Conservation (phyloP, 2,797 vertebrate genomes). For the Parotocinclus haroldoi region DNA sequence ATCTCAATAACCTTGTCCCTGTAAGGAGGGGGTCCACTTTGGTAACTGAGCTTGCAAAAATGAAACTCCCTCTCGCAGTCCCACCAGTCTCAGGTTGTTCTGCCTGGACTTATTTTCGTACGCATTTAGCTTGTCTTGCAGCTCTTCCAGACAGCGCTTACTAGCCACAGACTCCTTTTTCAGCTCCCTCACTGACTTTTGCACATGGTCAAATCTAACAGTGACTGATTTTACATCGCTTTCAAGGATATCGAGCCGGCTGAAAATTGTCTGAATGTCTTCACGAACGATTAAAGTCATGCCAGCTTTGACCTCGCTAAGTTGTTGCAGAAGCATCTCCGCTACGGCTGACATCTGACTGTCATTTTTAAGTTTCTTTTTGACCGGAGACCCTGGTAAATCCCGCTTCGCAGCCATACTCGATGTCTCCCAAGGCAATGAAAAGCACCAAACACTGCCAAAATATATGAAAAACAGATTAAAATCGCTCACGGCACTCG, state of each 20-base stretch:
- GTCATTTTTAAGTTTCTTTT: constrained; percentile 9
- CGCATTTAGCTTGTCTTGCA: not conserved
- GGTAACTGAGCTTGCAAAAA: not conserved
- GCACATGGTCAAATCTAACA: constrained; percentile 8
- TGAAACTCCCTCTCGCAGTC: not conserved
- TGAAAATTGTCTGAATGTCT: not conserved
- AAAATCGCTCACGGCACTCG: no score
- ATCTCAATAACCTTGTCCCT: not conserved
- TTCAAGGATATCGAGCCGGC: not conserved
- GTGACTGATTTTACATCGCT: constrained; percentile 1
- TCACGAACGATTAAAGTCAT: not conserved
- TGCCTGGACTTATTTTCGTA: constrained; percentile 7
- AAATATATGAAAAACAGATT: no score
- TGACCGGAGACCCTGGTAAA: not conserved
- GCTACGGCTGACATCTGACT: not conserved
- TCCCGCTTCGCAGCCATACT: not conserved
- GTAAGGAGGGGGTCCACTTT: not conserved
- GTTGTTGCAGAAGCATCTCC: constrained; percentile 4
- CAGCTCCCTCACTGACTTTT: not conserved
- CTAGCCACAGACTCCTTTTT: not conserved
- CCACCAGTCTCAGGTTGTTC: constrained; percentile 17
- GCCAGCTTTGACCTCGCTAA: not conserved
- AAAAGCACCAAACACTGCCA: no score
- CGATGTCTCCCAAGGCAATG: no score
- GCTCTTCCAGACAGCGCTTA: no score